Evolutionary conservation across 1,140 invertebrate species (phyloP), one percentile per base, ranked within the genome.

Genomic region (Hydropsyche tenuis): DNA sequence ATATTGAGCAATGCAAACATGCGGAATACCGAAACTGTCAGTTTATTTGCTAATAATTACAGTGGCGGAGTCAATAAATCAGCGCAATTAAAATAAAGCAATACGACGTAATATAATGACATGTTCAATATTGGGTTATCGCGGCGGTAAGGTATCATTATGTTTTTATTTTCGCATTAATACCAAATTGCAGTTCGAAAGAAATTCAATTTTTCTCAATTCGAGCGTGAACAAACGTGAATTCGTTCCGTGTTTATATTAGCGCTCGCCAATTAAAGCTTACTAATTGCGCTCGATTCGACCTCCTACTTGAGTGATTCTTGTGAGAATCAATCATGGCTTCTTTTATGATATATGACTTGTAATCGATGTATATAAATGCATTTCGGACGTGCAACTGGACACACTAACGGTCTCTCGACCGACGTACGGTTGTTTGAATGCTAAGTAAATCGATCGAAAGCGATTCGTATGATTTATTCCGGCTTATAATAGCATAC

Each of bases 221-320:
- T 53, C 20, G 48, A 53, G 48, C 48, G 48, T 53, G 48, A 53
- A 53, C 48, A 53, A 53, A 53, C 48, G 48, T 53, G 48, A 18
- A 53, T n/a, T 53, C 48, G 48, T 53, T 53, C 18, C 48, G 48
- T 53, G 48, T 53, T 53, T 53, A 20, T 53, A 53, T 53, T 53
- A 53, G 16, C 48, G 20, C 48, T 14, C 20, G 18, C 48, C 48
- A 53, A 53, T 53, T 53, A 53, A 18, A 53, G 48, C 16, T 6
- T 48, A 53, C 48, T 53, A 53, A 53, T 53, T 53, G 48, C 48
- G 48, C 9, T 18, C 48, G 48, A 53, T 53, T 53, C 16, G 48
- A 20, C 6, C 48, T 18, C 9, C 48, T 48, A 14, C 14, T 14
- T 14, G 1, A 16, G 48, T 53, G 48, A 53, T 53, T 53, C 18